phyloP scores from a whole-genome alignment of 1,140 invertebrate species.

The Liolophura sinensis region DNA sequence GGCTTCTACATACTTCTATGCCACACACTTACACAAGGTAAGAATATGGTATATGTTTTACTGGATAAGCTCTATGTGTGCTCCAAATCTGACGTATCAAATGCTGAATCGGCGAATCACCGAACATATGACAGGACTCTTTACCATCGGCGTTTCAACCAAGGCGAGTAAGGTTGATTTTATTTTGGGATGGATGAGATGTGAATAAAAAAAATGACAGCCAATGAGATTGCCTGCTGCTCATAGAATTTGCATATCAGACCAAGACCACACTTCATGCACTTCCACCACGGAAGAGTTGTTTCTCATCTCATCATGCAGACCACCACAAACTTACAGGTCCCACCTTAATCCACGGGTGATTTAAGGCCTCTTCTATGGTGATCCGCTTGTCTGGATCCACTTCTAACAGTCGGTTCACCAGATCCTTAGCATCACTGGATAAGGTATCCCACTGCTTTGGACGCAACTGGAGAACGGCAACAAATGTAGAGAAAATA shows the following conservation, averaged over 20 bases:
- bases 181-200: too few species aligned
- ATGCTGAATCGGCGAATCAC: too few species aligned
- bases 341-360: slow-evolving; percentile 78
- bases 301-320: background rate
- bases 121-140: too few species aligned
- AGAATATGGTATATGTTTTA: too few species aligned
- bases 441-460: slow-evolving; percentile 80
- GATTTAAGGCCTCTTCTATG: slow-evolving; percentile 82
- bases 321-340: background rate
- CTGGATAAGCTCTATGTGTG: too few species aligned
- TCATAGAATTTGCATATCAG: background rate
- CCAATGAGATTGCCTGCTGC: too few species aligned
- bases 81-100: too few species aligned
- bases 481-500: slow-evolving; percentile 1
- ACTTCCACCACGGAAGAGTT: background rate
- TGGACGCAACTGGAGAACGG: slow-evolving; percentile 43
- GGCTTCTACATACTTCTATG: too few species aligned
- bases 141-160: too few species aligned
- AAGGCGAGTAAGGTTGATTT: too few species aligned
- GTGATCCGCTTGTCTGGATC: slow-evolving; percentile 83
- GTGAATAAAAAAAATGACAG: too few species aligned
- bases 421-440: slow-evolving; percentile 91
- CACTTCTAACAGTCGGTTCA: slow-evolving; percentile 82
- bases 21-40: too few species aligned
- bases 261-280: background rate